Conservation (phyloP, 2,888 invertebrate genomes). For the Ptycholaimellus sp. region DNA sequence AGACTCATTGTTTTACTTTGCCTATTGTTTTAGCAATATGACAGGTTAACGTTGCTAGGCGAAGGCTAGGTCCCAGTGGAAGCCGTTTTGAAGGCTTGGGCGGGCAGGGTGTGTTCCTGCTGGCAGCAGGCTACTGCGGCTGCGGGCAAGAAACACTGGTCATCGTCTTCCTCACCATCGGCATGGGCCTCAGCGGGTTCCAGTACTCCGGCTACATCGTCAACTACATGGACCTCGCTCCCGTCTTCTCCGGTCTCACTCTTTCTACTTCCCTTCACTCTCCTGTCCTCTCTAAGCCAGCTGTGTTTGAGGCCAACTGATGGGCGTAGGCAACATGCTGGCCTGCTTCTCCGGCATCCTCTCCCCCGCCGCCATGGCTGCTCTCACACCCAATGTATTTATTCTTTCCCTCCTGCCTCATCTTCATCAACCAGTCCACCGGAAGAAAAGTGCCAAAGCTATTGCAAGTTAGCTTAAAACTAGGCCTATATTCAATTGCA, state of each 20-base stretch:
- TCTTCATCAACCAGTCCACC: no score
- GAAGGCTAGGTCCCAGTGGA: no score
- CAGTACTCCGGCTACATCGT: slow-evolving; percentile 24
- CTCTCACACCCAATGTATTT: slow-evolving; percentile 16
- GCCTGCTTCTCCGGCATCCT: slow-evolving; percentile 25
- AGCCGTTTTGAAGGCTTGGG: slow-evolving; percentile 15
- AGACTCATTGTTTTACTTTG: no score
- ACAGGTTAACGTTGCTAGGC: no score
- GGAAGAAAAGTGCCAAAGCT: no score
- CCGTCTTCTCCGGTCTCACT: slow-evolving; percentile 18
- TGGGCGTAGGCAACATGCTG: slow-evolving; percentile 24
- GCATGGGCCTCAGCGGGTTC: slow-evolving; percentile 20
- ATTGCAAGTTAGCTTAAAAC: no score
- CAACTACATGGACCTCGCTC: slow-evolving; percentile 25
- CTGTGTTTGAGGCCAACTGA: no score
- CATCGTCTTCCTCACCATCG: slow-evolving; percentile 15
- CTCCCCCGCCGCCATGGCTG: slow-evolving; percentile 18
- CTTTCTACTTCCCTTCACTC: background rate
- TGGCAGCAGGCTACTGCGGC: slow-evolving; percentile 17
- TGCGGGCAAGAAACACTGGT: slow-evolving; percentile 23
- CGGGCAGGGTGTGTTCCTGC: slow-evolving; percentile 21
- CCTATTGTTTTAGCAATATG: no score
- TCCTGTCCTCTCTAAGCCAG: background rate
- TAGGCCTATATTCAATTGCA: no score
- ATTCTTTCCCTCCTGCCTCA: background rate